Conservation (phyloP, 1,140 invertebrate species). For the Trachymyrmex septentrionalis region DNA sequence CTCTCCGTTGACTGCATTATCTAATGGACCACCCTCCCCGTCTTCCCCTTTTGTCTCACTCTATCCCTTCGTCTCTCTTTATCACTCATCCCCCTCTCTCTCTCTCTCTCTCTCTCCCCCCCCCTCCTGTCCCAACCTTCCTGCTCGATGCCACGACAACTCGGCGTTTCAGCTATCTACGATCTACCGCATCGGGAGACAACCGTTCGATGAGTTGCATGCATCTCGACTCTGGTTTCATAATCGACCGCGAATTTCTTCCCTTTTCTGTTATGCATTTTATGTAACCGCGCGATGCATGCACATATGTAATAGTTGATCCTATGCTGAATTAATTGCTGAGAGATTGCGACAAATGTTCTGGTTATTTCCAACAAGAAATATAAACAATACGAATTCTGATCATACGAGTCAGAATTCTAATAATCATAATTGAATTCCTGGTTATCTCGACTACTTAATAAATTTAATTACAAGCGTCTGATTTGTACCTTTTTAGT, state of each 20-base stretch:
- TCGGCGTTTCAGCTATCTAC: slow-evolving; percentile 51
- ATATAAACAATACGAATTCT: no score
- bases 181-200: slow-evolving; percentile 47
- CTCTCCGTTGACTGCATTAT: slow-evolving; percentile 83
- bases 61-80: neutral
- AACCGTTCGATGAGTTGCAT: slow-evolving; percentile 23
- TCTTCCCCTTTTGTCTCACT: slow-evolving; percentile 1
- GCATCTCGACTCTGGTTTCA: slow-evolving; percentile 72
- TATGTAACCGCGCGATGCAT: neutral
- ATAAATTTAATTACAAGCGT: no score
- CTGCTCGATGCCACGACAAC: slow-evolving; percentile 8
- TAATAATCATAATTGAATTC: no score
- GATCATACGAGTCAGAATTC: no score
- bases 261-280: neutral
- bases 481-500: no score
- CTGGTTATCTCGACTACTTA: no score
- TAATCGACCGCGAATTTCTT: slow-evolving; percentile 74
- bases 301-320: neutral
- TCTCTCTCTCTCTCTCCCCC: neutral
- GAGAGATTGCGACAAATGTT: no score
- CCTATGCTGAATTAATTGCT: no score
- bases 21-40: slow-evolving; percentile 81
- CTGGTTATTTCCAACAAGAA: no score
- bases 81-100: no score
- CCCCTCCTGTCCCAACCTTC: slow-evolving; percentile 23